phyloP scores from a whole-genome alignment of 2,888 invertebrate genomes.

The Nomada lathburiana region DNA sequence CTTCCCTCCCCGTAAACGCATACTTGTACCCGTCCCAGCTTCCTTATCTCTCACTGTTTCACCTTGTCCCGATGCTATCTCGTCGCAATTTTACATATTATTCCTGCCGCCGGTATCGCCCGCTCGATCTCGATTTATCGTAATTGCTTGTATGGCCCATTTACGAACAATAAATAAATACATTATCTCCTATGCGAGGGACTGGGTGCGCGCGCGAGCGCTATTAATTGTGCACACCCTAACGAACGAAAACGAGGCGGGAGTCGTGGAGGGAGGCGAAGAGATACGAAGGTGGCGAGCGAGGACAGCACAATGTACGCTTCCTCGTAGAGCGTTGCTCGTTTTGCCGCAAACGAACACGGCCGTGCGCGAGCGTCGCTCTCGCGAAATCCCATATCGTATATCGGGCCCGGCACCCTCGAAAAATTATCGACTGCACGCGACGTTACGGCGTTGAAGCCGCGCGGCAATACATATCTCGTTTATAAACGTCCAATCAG shows the following conservation, averaged over 20 bases:
- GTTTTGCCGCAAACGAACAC: conserved; percentile 43
- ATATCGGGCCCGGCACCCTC: conserved; percentile 58
- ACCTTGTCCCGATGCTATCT: conserved; percentile 33
- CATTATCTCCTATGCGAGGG: conserved; percentile 34
- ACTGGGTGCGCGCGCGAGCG: not conserved
- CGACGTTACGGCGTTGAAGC: conserved; percentile 64
- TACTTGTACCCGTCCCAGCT: conserved; percentile 23
- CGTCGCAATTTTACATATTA: conserved; percentile 22
- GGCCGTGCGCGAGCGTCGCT: conserved; percentile 22
- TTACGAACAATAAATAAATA: conserved; percentile 37
- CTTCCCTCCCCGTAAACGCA: conserved; percentile 4
- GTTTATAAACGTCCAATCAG: conserved; percentile 75
- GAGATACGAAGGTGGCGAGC: conserved; percentile 23
- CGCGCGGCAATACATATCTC: conserved; percentile 61
- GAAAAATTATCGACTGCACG: conserved; percentile 69
- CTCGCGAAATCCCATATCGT: conserved; percentile 56
- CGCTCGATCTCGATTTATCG: conserved; percentile 30
- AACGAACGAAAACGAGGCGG: conserved; percentile 26
- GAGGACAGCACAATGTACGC: conserved; percentile 42
- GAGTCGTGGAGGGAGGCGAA: not conserved
- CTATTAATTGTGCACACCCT: conserved; percentile 43
- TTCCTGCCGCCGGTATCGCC: conserved; percentile 7
- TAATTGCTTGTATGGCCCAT: conserved; percentile 14
- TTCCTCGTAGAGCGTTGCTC: conserved; percentile 49
- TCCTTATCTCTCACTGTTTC: conserved; percentile 32